A percentile compares a stretch with the other conserved stretches of the same genome.
Evolutionary conservation across 2,113 vertebrate genomes (phyloP).

Genomic region (Odocoileus hemionus): DNA sequence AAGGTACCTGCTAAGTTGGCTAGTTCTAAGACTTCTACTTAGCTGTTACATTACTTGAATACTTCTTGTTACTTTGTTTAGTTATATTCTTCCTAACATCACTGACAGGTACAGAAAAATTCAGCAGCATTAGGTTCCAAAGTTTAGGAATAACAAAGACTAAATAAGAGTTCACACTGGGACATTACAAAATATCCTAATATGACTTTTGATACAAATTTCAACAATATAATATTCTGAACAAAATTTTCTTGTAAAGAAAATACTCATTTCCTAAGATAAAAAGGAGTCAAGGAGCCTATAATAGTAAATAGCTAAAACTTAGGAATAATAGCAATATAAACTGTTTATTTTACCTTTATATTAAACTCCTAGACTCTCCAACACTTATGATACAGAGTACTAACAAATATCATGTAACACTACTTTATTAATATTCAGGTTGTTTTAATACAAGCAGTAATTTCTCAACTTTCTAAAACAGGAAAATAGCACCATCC

Average conservation of each 20-base stretch:
- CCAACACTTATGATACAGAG: not conserved
- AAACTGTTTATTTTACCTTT: not conserved
- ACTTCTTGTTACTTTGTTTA: slow-evolving; percentile 7
- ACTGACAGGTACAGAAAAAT: not conserved
- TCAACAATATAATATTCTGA: not conserved
- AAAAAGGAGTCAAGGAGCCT: not conserved
- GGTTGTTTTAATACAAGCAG: not conserved
- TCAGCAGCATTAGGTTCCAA: not conserved
- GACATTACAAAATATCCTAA: slow-evolving; percentile 8
- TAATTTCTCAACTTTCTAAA: slow-evolving; percentile 20
- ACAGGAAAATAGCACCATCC: slow-evolving; percentile 60
- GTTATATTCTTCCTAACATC: not conserved
- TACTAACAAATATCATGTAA: not conserved
- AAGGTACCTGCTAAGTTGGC: not conserved
- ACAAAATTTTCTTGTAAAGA: slow-evolving; percentile 18
- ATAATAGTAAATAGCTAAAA: not conserved
- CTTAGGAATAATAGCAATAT: not conserved
- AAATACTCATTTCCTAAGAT: not conserved
- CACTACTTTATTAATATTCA: not conserved
- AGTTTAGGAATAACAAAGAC: not conserved
- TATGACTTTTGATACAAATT: not conserved
- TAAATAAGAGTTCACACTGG: not conserved
- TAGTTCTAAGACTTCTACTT: not conserved
- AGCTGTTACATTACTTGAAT: not conserved
- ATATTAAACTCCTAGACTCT: not conserved